Evolutionary conservation across 2,113 vertebrate genomes (phyloP).

Genomic region (Pseudorhombus dupliciocellatus): DNA sequence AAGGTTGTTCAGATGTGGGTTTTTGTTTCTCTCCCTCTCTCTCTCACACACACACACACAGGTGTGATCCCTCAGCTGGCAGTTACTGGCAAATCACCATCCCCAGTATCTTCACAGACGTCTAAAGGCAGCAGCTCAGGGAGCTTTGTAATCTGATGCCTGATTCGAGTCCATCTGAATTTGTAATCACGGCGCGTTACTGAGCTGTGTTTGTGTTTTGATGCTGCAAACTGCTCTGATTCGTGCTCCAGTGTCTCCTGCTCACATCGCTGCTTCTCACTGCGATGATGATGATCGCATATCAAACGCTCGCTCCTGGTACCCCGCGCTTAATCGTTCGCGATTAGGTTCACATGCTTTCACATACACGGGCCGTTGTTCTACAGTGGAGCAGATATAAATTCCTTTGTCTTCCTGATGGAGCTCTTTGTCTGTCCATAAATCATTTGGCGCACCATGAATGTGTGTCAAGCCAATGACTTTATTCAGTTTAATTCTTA

Average conservation of each 20-base stretch:
- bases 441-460: neutral
- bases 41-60: no score
- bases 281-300: constrained; percentile 18
- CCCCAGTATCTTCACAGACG: constrained; percentile 48
- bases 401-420: no score
- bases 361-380: no score
- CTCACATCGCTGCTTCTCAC: neutral
- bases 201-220: constrained; percentile 28
- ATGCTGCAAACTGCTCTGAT: constrained; percentile 30
- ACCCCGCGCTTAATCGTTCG: no score
- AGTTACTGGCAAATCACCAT: constrained; percentile 49
- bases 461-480: neutral
- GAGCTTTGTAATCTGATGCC: constrained; percentile 59
- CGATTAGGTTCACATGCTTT: no score
- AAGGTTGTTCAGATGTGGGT: no score
- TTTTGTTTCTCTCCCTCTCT: no score
- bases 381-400: no score
- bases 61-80: no score
- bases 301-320: constrained; percentile 7
- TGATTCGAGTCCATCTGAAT: constrained; percentile 58
- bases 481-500: neutral
- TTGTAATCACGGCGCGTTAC: constrained; percentile 49
- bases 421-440: neutral
- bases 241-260: constrained; percentile 5
- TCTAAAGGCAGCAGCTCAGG: constrained; percentile 51